A percentile compares a stretch with the other conserved stretches of the same genome.
These are phyloP conservation scores for Drosophila ogumai DNA, from an alignment of 1,140 invertebrate species.

Conservation along the genomic window DNA sequence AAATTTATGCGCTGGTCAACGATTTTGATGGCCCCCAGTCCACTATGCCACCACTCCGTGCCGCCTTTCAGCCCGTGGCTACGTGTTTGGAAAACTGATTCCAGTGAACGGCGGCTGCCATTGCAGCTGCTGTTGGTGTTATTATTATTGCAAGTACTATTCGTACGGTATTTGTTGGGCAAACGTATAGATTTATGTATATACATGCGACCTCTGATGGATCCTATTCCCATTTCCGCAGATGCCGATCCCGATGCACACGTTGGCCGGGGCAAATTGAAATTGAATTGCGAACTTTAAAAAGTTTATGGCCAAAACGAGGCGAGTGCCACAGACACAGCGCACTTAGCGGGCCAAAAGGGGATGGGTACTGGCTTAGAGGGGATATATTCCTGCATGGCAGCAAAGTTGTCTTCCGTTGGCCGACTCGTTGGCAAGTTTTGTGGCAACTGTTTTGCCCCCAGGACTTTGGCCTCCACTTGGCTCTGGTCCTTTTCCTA, in stretches of 20 bases:
- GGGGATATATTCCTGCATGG: slow-evolving; percentile 33
- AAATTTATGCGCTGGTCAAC: slow-evolving; percentile 79
- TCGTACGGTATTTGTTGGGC: slow-evolving; percentile 50
- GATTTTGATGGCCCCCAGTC: slow-evolving; percentile 54
- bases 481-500: slow-evolving; percentile 1
- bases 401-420: slow-evolving; percentile 45
- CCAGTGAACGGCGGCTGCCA: slow-evolving; percentile 21
- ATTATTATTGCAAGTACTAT: slow-evolving; percentile 52
- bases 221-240: slow-evolving; percentile 46
- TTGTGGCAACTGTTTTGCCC: slow-evolving; percentile 53
- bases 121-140: slow-evolving; percentile 27
- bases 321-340: slow-evolving; percentile 33
- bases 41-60: slow-evolving; percentile 1
- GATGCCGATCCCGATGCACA: slow-evolving; percentile 24
- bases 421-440: slow-evolving; percentile 37
- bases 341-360: slow-evolving; percentile 43
- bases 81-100: slow-evolving; percentile 79
- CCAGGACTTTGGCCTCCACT: slow-evolving; percentile 20
- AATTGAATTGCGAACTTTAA: slow-evolving; percentile 81
- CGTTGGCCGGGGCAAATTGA: slow-evolving; percentile 63
- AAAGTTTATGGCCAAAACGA: slow-evolving; percentile 74
- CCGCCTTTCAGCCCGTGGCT: slow-evolving; percentile 18
- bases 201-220: slow-evolving; percentile 34
- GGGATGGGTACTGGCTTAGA: slow-evolving; percentile 35
- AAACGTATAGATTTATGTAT: slow-evolving; percentile 30